These are phyloP conservation scores for Frieseomelitta varia DNA, from an alignment of 1,140 invertebrate genomes.

Conservation along the genomic window DNA sequence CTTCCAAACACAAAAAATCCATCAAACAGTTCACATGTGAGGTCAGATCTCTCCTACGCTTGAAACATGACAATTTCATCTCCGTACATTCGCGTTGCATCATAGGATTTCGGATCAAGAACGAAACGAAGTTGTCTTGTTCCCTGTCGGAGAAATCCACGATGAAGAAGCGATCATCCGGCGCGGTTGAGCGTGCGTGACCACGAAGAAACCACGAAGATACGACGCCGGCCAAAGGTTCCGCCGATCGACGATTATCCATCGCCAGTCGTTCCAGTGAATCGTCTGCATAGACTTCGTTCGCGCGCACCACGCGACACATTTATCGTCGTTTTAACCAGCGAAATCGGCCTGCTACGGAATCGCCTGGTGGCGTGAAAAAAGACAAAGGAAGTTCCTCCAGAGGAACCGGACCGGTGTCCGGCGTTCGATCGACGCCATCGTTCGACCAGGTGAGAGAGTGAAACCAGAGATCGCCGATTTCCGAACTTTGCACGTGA, in stretches of 20 bases:
- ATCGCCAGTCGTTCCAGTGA: slow-evolving; percentile 16
- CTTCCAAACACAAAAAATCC: not conserved
- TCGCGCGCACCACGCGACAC: not conserved
- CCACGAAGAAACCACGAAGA: slow-evolving; percentile 21
- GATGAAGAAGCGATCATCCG: not conserved
- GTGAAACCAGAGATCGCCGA: not conserved
- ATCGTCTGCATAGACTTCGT: not conserved
- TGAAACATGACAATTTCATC: not conserved
- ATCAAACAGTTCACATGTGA: not conserved
- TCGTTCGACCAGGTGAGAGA: slow-evolving; percentile 6
- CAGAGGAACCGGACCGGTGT: not conserved
- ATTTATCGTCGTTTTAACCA: not conserved
- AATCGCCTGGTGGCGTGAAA: not conserved
- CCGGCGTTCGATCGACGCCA: not conserved
- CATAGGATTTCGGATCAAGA: too few species aligned
- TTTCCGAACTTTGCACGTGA: too few species aligned
- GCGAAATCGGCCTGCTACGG: not conserved
- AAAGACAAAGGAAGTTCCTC: not conserved
- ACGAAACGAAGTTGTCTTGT: not conserved
- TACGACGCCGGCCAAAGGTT: slow-evolving; percentile 34
- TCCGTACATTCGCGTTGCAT: not conserved
- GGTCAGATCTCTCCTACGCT: too few species aligned
- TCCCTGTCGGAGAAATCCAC: too few species aligned
- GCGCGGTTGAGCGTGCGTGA: slow-evolving; percentile 11
- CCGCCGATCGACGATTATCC: not conserved